A percentile compares a stretch with the other conserved stretches of the same genome.
Conservation (phyloP, 2,888 invertebrate species). For the Tetragnatha montana region DNA sequence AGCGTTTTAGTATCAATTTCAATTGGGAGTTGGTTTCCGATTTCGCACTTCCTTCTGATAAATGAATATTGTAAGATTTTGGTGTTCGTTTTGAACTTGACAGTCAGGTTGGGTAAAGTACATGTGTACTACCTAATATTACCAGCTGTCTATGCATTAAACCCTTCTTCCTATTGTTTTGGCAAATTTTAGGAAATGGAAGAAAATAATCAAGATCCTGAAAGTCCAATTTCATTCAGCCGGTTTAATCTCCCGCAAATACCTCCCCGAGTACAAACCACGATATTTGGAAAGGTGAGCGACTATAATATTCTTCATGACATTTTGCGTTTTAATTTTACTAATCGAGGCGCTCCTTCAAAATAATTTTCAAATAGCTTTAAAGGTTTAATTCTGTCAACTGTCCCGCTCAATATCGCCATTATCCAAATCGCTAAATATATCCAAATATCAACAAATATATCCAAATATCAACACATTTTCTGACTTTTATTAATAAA, state of each 20-base stretch:
- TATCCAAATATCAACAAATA: too few species aligned
- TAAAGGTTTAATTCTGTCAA: too few species aligned
- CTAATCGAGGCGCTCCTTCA: too few species aligned
- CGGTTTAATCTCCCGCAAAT: constrained; percentile 55
- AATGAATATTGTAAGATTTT: not conserved
- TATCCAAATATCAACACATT: too few species aligned
- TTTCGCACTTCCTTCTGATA: not conserved
- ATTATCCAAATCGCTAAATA: too few species aligned
- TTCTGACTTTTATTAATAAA: too few species aligned
- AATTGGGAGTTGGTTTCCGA: not conserved
- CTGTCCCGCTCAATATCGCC: too few species aligned
- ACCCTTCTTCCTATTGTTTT: not conserved
- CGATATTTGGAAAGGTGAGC: constrained; percentile 58
- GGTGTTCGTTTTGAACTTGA: not conserved
- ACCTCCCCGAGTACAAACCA: constrained; percentile 54
- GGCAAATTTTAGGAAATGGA: constrained; percentile 12
- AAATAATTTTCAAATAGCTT: too few species aligned
- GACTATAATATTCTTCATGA: too few species aligned
- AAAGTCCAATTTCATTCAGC: constrained; percentile 62
- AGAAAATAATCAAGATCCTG: constrained; percentile 29
- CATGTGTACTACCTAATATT: not conserved
- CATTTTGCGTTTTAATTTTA: too few species aligned
- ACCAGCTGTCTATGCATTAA: not conserved
- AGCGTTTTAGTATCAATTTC: not conserved
- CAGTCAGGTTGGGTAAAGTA: not conserved